Evolutionary conservation across 2,113 vertebrate genomes (phyloP), one percentile per base, ranked within the genome.

Genomic region (Poeciliopsis prolifica): DNA sequence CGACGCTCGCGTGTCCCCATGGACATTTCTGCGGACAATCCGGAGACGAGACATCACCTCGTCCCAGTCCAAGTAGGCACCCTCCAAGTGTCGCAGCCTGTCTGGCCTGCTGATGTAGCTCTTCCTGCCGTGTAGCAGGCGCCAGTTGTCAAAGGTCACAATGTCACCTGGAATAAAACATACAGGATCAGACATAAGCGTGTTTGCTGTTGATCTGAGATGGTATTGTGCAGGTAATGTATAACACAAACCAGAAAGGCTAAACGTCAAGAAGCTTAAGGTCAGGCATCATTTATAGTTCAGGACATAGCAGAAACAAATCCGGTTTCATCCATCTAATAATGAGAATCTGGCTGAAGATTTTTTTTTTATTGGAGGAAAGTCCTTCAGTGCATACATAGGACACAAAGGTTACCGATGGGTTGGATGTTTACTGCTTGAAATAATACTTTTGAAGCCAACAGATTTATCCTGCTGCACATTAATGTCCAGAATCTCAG

Each of bases 51-150:
- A 99, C 96, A 98, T 96, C 42, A 97, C 95, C 37, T 97, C 96
- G 3, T 98, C 97, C 98, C 98, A 99, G 87, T 98, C 97, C 28
- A 96, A 94, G 29, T 98, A 99, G n/a, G 95, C 96, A 0, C 97
- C 98, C 85, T 99, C 97, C 9, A 99, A 94, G 79, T 95, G 97
- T 5, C 96, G 94, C 0, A 88, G 10, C 12, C 75, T 72, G 54
- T 79, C 84, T 0, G 68, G 64, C 0, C 35, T 22, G 0, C 95
- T 90, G 0, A 87, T 5, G 64, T 95, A 98, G 77, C 92, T 91
- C 1, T 69, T 93, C 0, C 96, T 94, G 1, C 96, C 95, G 0
- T 98, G 98, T 10, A 99, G 95, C 81, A 99, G 87, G 0, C 96
- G 95, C 96, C 96, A 97, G 94, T 99, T 99, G 79, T 99, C 97